phyloP scores from a whole-genome alignment of 2,888 invertebrate species.

The Operophtera brumata region DNA sequence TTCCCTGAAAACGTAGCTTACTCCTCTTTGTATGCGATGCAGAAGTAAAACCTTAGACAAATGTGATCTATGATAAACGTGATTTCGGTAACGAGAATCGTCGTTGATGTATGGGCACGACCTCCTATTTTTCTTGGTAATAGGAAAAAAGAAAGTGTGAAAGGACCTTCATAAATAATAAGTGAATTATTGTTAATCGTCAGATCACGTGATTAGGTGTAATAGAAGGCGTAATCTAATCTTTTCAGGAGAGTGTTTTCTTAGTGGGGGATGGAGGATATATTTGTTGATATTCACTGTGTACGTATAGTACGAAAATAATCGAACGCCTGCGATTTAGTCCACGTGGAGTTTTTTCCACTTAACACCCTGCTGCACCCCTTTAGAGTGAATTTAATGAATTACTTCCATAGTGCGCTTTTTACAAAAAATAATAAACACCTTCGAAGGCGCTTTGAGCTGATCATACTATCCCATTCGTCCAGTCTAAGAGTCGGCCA shows the following conservation, averaged over 20 bases:
- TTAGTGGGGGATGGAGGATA: slow-evolving; percentile 59
- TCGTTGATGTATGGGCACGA: slow-evolving; percentile 67
- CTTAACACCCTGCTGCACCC: too few relatives aligned
- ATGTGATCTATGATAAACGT: slow-evolving; percentile 79
- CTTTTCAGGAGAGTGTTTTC: slow-evolving; percentile 69
- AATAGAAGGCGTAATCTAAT: slow-evolving; percentile 62
- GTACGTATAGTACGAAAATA: too few relatives aligned
- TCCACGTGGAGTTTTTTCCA: too few relatives aligned
- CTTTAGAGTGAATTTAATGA: too few relatives aligned
- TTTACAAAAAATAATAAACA: too few relatives aligned
- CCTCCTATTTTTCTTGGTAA: slow-evolving; percentile 66
- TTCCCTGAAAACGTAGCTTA: slow-evolving; percentile 32
- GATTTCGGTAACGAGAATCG: slow-evolving; percentile 76
- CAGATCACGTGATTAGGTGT: slow-evolving; percentile 74
- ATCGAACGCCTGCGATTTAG: too few relatives aligned
- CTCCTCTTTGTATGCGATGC: slow-evolving; percentile 33
- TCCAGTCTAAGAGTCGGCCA: too few relatives aligned
- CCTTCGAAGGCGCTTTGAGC: too few relatives aligned
- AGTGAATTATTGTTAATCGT: slow-evolving; percentile 77
- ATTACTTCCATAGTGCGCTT: too few relatives aligned
- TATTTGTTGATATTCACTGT: slow-evolving; percentile 28
- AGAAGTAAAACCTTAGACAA: slow-evolving; percentile 73
- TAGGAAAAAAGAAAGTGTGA: slow-evolving; percentile 66
- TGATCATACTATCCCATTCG: too few relatives aligned
- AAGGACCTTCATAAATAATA: slow-evolving; percentile 67